Evolutionary conservation across 2,797 vertebrate genomes (phyloP).

Genomic region (Aotus griseimembra): DNA sequence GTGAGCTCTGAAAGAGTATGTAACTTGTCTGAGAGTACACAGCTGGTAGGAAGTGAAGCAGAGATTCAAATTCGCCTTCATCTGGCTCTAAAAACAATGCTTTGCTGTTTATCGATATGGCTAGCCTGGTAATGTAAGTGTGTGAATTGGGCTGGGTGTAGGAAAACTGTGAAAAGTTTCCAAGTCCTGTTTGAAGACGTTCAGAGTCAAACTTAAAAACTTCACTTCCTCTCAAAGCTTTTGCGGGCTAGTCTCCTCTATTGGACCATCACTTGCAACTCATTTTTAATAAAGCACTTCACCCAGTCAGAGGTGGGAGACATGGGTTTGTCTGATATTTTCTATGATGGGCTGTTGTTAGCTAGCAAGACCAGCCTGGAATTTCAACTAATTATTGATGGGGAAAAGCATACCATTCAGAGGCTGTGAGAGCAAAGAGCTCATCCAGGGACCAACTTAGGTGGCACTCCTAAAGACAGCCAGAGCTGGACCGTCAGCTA

Average conservation of each 20-base stretch:
- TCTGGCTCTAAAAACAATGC: neutral
- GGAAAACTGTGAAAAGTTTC: neutral
- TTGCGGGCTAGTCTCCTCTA: neutral
- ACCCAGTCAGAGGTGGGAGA: neutral
- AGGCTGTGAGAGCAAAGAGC: slow-evolving; percentile 1
- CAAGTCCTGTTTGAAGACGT: neutral
- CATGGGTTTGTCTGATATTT: neutral
- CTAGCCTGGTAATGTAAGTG: neutral
- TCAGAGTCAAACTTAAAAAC: slow-evolving; percentile 12
- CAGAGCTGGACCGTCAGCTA: neutral
- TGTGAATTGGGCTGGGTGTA: neutral
- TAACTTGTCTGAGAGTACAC: neutral
- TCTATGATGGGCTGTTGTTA: neutral
- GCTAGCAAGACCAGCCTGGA: neutral
- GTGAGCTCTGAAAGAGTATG: neutral
- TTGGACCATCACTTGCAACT: neutral
- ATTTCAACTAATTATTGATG: neutral
- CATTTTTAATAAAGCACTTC: neutral
- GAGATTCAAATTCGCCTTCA: neutral
- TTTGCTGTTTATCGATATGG: neutral
- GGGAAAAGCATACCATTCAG: neutral
- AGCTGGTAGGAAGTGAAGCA: neutral
- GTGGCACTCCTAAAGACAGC: neutral
- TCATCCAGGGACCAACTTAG: neutral
- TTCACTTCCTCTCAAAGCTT: neutral